Conservation (phyloP, 2,113 vertebrate species). For the Tringa solitaria region DNA sequence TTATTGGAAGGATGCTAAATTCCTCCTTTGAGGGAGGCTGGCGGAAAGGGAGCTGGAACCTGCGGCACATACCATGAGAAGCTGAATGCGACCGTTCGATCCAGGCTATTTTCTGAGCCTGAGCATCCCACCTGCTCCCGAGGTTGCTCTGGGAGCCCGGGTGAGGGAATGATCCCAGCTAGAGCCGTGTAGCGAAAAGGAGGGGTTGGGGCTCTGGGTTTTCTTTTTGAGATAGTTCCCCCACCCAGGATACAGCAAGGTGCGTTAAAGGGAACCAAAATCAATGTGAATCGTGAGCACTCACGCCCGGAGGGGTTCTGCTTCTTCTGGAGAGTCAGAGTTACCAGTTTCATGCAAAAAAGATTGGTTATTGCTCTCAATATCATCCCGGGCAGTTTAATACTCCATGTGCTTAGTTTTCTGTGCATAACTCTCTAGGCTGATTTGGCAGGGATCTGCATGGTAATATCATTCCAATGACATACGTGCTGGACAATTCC, state of each 20-base stretch:
- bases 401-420: not conserved
- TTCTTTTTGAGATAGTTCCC: not conserved
- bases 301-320: not conserved
- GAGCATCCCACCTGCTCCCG: not conserved
- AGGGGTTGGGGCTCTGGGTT: not conserved
- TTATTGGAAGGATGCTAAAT: not conserved
- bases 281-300: fast-evolving
- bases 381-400: not conserved
- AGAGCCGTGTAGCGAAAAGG: fast-evolving
- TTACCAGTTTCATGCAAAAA: not conserved
- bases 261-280: not conserved
- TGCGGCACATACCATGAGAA: not conserved
- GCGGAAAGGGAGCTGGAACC: not conserved
- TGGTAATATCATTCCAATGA: not conserved
- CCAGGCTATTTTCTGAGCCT: not conserved
- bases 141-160: not conserved
- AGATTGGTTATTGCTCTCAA: not conserved
- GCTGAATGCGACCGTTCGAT: fast-evolving
- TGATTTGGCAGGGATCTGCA: not conserved
- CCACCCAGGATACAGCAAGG: not conserved
- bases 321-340: not conserved
- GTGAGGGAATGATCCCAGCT: fast-evolving
- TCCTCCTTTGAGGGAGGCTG: not conserved
- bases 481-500: not conserved
- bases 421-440: not conserved